Conservation (phyloP, 2,113 vertebrate genomes). For the Pachycephala philippinensis region DNA sequence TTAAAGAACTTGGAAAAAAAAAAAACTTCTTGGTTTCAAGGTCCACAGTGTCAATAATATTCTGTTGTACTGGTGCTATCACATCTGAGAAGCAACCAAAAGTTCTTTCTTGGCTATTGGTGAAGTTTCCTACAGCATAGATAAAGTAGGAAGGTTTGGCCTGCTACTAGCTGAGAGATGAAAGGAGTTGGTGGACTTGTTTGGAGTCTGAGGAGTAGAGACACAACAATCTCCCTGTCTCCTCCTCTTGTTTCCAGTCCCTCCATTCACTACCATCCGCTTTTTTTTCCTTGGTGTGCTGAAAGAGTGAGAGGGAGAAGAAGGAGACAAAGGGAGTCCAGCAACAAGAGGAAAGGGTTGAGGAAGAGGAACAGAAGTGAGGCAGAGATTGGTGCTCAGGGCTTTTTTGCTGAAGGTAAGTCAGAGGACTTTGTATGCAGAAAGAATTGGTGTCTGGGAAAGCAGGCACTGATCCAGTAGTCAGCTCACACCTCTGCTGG, state of each 20-base stretch:
- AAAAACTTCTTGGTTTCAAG: neutral
- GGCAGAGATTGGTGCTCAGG: no score
- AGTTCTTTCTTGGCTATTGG: neutral
- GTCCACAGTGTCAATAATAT: neutral
- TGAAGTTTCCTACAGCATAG: neutral
- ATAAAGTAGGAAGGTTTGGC: neutral
- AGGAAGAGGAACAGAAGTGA: neutral
- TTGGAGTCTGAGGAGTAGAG: neutral
- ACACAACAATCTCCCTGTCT: rapidly evolving
- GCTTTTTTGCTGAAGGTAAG: neutral
- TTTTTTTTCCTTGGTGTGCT: neutral
- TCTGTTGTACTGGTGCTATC: neutral
- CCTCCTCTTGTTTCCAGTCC: neutral
- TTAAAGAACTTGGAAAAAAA: neutral
- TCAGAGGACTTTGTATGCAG: neutral
- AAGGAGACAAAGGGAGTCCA: neutral
- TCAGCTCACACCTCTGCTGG: neutral
- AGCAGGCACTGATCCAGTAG: neutral
- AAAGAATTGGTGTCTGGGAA: neutral
- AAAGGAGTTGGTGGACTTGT: neutral
- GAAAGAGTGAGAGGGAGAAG: neutral
- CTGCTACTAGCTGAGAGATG: neutral
- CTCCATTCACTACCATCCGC: neutral
- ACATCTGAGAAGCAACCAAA: neutral
- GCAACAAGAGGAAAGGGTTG: neutral